These are phyloP conservation scores for Sebastes variabilis DNA, from an alignment of 2,797 vertebrate genomes.

Conservation along the genomic window DNA sequence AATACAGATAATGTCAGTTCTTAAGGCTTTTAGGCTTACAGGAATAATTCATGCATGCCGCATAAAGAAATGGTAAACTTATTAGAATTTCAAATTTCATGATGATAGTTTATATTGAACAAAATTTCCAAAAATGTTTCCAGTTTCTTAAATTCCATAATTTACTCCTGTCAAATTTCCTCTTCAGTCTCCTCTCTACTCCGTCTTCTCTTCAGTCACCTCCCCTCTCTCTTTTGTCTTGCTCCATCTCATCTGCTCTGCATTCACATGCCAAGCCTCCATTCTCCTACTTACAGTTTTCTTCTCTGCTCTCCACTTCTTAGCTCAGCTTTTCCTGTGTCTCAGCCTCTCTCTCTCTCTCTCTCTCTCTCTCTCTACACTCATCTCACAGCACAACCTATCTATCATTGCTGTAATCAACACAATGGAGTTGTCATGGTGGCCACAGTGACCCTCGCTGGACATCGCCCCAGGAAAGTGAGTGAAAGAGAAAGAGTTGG, in stretches of 20 bases:
- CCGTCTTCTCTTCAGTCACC: neutral
- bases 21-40: neutral
- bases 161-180: neutral
- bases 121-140: neutral
- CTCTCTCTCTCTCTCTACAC: slow-evolving; percentile 5
- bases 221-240: slow-evolving; percentile 9
- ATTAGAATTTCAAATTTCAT: neutral
- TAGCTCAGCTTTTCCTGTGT: slow-evolving; percentile 16
- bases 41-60: neutral
- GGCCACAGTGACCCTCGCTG: slow-evolving; percentile 50
- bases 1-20: neutral
- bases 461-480: slow-evolving; percentile 45
- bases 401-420: slow-evolving; percentile 77
- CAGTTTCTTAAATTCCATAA: neutral
- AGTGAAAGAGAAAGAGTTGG: slow-evolving; percentile 45
- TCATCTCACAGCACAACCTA: slow-evolving; percentile 44
- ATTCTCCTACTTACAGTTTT: neutral
- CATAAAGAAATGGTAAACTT: neutral
- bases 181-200: neutral
- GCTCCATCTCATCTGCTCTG: slow-evolving; percentile 21
- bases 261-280: slow-evolving; percentile 2
- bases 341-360: neutral
- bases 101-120: neutral
- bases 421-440: slow-evolving; percentile 67
- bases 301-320: neutral